A percentile compares a stretch with the other conserved stretches of the same genome.
Evolutionary conservation across 2,888 invertebrate species (phyloP).

Genomic region (Tetrapedia diversipes): DNA sequence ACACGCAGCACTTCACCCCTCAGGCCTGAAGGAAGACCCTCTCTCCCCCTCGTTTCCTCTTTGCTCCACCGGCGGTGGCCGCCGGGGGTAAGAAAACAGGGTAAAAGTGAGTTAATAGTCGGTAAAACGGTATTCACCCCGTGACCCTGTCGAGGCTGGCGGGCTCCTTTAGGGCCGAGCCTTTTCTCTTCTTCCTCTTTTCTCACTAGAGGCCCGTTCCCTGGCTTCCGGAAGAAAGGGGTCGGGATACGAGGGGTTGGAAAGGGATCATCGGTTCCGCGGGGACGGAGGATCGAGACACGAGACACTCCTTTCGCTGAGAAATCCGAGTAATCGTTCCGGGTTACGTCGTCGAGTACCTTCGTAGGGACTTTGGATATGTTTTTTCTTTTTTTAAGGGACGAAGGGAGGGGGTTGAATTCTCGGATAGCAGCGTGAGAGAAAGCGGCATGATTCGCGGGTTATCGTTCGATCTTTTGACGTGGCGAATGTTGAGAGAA

Average conservation of each 20-base stretch:
- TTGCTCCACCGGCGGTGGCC: slow-evolving; percentile 6
- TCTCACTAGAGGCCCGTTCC: slow-evolving; percentile 45
- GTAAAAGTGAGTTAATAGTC: slow-evolving; percentile 83
- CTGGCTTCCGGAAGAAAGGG: slow-evolving; percentile 61
- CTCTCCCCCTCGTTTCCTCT: background rate
- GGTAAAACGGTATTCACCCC: slow-evolving; percentile 83
- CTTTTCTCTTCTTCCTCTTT: slow-evolving; percentile 45
- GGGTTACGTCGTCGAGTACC: slow-evolving; percentile 39
- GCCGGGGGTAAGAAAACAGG: slow-evolving; percentile 73
- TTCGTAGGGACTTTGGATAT: slow-evolving; percentile 24
- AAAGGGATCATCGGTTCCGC: slow-evolving; percentile 42
- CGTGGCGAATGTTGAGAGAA: background rate
- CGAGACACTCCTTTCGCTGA: slow-evolving; percentile 73
- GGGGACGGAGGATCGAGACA: slow-evolving; percentile 61
- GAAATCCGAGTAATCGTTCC: slow-evolving; percentile 76
- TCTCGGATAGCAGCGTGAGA: slow-evolving; percentile 46
- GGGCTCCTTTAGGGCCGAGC: slow-evolving; percentile 38
- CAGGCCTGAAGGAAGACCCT: slow-evolving; percentile 21
- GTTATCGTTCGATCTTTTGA: slow-evolving; percentile 5
- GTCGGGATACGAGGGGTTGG: slow-evolving; percentile 29
- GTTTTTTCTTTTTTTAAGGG: background rate
- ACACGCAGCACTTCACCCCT: slow-evolving; percentile 56
- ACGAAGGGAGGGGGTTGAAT: background rate
- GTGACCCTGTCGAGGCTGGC: slow-evolving; percentile 77
- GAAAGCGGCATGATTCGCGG: slow-evolving; percentile 13